A percentile compares a stretch with the other conserved stretches of the same genome.
These are phyloP conservation scores for Dicaeum eximium DNA, from an alignment of 2,113 vertebrate genomes.

Conservation along the genomic window DNA sequence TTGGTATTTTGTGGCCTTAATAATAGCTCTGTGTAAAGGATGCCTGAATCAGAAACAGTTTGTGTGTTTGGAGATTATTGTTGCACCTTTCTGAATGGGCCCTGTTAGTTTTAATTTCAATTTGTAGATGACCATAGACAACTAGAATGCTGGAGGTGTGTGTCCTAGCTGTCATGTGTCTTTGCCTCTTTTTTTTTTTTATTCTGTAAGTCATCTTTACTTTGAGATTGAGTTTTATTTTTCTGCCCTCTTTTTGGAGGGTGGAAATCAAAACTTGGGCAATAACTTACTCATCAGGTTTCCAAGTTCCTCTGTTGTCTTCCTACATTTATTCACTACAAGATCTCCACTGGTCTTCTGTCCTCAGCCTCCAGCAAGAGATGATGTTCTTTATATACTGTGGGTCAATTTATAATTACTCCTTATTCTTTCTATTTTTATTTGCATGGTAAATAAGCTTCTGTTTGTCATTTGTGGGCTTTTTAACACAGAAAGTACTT, in stretches of 20 bases:
- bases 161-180: background rate
- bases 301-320: background rate
- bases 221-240: background rate
- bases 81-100: background rate
- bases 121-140: background rate
- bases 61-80: background rate
- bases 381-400: background rate
- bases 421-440: background rate
- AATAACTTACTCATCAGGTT: background rate
- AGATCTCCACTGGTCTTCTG: background rate
- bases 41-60: background rate
- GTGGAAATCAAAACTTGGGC: background rate
- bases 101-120: background rate
- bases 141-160: background rate
- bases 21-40: background rate
- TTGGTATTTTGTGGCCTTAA: background rate
- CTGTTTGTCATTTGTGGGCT: background rate
- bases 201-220: background rate
- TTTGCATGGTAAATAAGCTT: background rate
- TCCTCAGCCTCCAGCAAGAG: background rate
- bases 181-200: background rate
- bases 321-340: background rate
- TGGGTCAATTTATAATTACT: background rate
- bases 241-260: background rate
- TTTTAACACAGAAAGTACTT: background rate